Evolutionary conservation across 2,797 vertebrate genomes (phyloP), one percentile per base, ranked within the genome.

Genomic region (Buphagus erythrorhynchus): DNA sequence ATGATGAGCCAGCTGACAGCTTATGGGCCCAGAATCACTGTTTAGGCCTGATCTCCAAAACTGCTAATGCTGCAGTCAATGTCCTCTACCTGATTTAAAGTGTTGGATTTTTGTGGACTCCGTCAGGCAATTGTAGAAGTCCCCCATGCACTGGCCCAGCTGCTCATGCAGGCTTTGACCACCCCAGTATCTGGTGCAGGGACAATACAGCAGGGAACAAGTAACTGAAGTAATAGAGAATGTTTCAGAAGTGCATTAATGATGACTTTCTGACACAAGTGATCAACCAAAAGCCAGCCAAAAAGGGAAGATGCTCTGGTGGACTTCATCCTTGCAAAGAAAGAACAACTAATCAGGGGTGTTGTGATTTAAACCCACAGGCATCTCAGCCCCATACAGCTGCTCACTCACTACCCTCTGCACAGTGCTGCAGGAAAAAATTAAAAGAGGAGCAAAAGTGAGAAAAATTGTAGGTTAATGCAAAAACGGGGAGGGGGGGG

Each of bases 401-500:
- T 28, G 4, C 15, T 82, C 52, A 55, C 20, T 33, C 43, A 48
- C 2, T 54, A 11, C 3, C 15, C 20, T 46, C 26, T 6, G 4
- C 16, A 72, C 13, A 68, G n/a, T 4, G 2, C 68, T 45, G 40
- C 86, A 8, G 9, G 17, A 58, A 35, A 71, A 16, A 67, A 48
- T 28, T 35, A 14, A n/a, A 77, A 72, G 15, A 43, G 16, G 6
- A 75, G 36, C 6, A 75, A 40, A 75, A 48, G 5, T 33, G 18
- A 88, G 20, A 67, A 90, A 87, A 57, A 21, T 10, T 48, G 5
- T 25, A 66, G 35, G 7, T 31, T 57, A 13, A 62, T 13, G 28
- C 38, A 40, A 68, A 72, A 77, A 61, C 0, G 0, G 12, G 16
- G 13, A 54, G 21, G 1, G 2, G 3, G 40, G 16, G 40, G 40